Evolutionary conservation across 2,113 vertebrate genomes (phyloP), one percentile per base, ranked within the genome.

Genomic region (Phaethornis superciliosus): DNA sequence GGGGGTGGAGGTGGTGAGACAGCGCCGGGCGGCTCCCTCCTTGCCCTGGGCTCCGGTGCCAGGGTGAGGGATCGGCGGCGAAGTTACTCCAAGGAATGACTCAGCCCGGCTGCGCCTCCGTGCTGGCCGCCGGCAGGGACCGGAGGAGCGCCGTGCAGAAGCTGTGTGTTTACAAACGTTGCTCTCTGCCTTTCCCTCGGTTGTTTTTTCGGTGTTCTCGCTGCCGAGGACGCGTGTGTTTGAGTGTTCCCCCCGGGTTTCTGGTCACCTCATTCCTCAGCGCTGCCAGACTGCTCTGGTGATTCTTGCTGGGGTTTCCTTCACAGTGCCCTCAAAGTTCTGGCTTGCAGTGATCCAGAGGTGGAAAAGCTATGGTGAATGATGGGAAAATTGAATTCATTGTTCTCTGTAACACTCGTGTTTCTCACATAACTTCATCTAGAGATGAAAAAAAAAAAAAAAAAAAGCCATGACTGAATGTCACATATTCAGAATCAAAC

Each of bases 71-170:
- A 78, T 47, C 28, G 28, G 81, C 83, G 21, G 33, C 3, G 88
- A 94, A 97, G 93, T 97, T 96, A 85, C 76, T 96, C 21, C 40
- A 14, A 52, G 91, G 88, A 60, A 97, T 97, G 97, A 97, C 97
- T 97, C 97, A 97, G 97, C 97, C 97, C 22, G 81, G 76, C 81
- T 58, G 88, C 78, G 74, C 87, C 87, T 91, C 78, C 28, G 84
- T 79, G 70, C 80, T 68, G 35, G 84, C 79, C 75, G 30, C 4
- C 42, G 58, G 64, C 85, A 28, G 93, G 74, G 85, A 63, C 24
- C 77, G 70, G 81, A 22, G 22, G 64, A 88, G 72, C n/a, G 19
- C 69, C 49, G 54, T 42, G 62, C 69, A 40, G 51, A 6, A 86
- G 71, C 40, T 4, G 9, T 10, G 76, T 89, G 89, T 94, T 86